A percentile compares a stretch with the other conserved stretches of the same genome.
These are phyloP conservation scores for Dinoponera quadriceps DNA, from an alignment of 1,140 invertebrate genomes.

Conservation along the genomic window DNA sequence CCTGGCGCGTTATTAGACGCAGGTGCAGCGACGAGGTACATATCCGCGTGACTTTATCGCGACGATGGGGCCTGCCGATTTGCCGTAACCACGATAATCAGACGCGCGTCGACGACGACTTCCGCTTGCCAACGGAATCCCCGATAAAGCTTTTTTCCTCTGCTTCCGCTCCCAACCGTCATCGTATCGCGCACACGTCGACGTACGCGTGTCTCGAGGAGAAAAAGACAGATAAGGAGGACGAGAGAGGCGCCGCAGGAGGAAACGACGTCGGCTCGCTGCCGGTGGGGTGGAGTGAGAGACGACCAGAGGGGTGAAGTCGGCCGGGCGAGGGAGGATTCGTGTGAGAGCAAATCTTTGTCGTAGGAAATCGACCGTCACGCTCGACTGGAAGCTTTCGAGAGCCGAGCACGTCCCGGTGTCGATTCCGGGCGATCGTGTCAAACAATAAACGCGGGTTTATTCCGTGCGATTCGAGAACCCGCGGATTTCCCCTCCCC, in stretches of 20 bases:
- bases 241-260: not conserved
- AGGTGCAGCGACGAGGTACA: not conserved
- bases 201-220: constrained; percentile 62
- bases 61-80: constrained; percentile 21
- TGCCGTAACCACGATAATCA: constrained; percentile 71
- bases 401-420: constrained; percentile 67
- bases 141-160: constrained; percentile 59
- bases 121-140: constrained; percentile 27
- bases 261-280: not conserved
- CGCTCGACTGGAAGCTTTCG: constrained; percentile 73
- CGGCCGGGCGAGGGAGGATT: constrained; percentile 30
- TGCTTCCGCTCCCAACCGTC: not conserved
- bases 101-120: not conserved
- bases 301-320: constrained; percentile 7
- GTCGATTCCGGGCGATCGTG: constrained; percentile 73
- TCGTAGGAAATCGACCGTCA: constrained; percentile 78
- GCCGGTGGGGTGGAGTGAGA: not conserved
- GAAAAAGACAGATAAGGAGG: constrained; percentile 34
- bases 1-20: constrained; percentile 16
- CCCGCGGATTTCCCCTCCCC: constrained; percentile 19
- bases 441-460: constrained; percentile 74
- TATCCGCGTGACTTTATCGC: constrained; percentile 41
- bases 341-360: constrained; percentile 79
- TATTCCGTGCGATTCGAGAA: constrained; percentile 38
- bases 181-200: constrained; percentile 25